phyloP scores from a whole-genome alignment of 2,797 vertebrate genomes.

The Chelon auratus region DNA sequence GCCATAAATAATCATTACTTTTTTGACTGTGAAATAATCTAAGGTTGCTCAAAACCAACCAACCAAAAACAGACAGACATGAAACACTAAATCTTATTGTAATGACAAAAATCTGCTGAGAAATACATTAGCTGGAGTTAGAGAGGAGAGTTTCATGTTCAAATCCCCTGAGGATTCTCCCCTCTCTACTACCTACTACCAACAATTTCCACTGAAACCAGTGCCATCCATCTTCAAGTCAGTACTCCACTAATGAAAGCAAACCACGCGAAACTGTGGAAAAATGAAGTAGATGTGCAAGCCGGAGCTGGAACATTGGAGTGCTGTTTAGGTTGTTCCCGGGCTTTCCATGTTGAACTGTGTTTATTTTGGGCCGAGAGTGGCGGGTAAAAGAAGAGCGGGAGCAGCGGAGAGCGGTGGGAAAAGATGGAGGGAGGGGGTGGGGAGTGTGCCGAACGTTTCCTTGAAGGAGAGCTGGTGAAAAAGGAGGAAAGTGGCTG shows the following conservation, averaged over 20 bases:
- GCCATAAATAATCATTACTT: conserved; percentile 22
- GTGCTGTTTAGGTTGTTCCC: conserved; percentile 52
- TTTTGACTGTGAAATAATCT: conserved; percentile 1
- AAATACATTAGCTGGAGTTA: conserved; percentile 2
- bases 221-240: conserved; percentile 38
- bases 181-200: conserved; percentile 8
- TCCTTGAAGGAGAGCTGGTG: conserved; percentile 45
- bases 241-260: conserved; percentile 30
- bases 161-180: conserved; percentile 6
- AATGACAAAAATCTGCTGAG: conserved; percentile 11
- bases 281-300: conserved; percentile 46
- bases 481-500: conserved; percentile 32
- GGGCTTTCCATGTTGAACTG: conserved; percentile 51
- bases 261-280: conserved; percentile 48
- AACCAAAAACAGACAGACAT: neutral
- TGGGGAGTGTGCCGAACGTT: conserved; percentile 18
- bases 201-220: conserved; percentile 63
- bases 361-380: conserved; percentile 71
- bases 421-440: conserved; percentile 1
- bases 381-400: conserved; percentile 26
- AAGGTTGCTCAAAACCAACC: neutral
- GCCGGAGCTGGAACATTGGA: conserved; percentile 57
- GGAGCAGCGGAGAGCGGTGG: conserved; percentile 5
- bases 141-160: conserved; percentile 7
- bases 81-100: neutral